Conservation (phyloP, 2,888 invertebrate genomes). For the Caenorhabditis parvicauda region DNA sequence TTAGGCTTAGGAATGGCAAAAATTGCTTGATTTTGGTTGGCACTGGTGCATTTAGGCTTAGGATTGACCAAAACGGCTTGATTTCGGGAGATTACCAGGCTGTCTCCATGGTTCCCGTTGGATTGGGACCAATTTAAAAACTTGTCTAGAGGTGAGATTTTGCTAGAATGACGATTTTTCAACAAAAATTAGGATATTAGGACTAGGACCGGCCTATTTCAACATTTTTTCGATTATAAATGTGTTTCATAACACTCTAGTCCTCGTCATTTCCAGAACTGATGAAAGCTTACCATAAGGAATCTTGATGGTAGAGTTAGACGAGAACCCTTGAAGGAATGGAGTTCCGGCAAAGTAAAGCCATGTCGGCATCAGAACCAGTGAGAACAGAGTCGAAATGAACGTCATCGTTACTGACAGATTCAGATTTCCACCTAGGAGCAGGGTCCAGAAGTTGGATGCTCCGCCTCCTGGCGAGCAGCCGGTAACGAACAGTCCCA, state of each 20-base stretch:
- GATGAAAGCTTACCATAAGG: conserved; percentile 16
- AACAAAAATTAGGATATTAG: not conserved
- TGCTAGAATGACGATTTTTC: too few relatives aligned
- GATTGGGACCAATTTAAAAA: too few relatives aligned
- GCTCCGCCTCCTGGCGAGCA: conserved; percentile 73
- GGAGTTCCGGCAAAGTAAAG: conserved; percentile 65
- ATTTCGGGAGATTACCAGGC: too few relatives aligned
- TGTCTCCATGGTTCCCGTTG: too few relatives aligned
- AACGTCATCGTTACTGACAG: conserved; percentile 93
- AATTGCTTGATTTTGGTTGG: too few relatives aligned
- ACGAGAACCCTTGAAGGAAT: conserved; percentile 52
- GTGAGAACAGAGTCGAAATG: conserved; percentile 81
- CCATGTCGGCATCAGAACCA: conserved; percentile 70
- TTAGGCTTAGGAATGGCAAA: too few relatives aligned
- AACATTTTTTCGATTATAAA: too few relatives aligned
- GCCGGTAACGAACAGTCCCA: conserved; percentile 63
- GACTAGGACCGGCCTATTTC: too few relatives aligned
- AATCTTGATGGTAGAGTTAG: conserved; percentile 30
- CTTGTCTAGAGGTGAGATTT: not conserved
- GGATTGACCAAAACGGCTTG: too few relatives aligned
- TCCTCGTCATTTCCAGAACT: not conserved
- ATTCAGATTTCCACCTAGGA: conserved; percentile 86
- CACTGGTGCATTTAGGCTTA: too few relatives aligned
- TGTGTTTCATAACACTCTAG: not conserved
- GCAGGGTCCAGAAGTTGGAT: conserved; percentile 90